Evolutionary conservation across 2,888 invertebrate genomes (phyloP), one percentile per base, ranked within the genome.

Genomic region (Balanococcus diminutus): DNA sequence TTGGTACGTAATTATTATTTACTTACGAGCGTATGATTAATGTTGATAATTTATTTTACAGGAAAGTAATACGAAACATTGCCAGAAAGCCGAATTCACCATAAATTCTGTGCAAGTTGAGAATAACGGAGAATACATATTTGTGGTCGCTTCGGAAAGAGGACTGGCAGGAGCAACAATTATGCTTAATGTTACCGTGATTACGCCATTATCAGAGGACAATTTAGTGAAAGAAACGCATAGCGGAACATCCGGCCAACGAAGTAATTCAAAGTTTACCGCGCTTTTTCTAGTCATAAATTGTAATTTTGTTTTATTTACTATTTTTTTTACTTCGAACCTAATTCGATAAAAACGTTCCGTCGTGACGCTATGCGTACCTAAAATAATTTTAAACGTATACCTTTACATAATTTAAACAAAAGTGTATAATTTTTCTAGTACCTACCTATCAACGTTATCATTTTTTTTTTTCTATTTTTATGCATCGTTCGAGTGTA

Each of bases 61-160:
- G 83, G 84, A 81, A 39, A 81, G 81, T 42, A 81, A 81, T 61
- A 61, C 84, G 81, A 81, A 56, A 28, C 82, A 82, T 72, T 84
- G 84, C 42, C 84, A 79, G 16, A 83, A 86, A 84, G 84, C 86
- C 25, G 86, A 82, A 36, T 82, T 86, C 25, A 83, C 81, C 16
- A 87, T 86, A 31, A 67, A 51, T 8, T 82, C 79, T 9, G 86
- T 86, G 14, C 82, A 42, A 28, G 51, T 81, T 9, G 75, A 56
- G 19, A 67, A 86, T 36, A 46, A 25, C 19, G 86, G 86, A n/a
- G 86, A 87, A 79, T 87, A 86, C 46, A 86, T 81, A 61, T 61
- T 86, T 14, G 14, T 86, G 6, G 84, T 86, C 8, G 31, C 51
- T 16, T 86, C 83, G 22, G 67, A 82, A 19, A 81, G 82, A 28